phyloP scores from a whole-genome alignment of 2,888 invertebrate species.

The Scaptodrosophila latifasciaeformis region DNA sequence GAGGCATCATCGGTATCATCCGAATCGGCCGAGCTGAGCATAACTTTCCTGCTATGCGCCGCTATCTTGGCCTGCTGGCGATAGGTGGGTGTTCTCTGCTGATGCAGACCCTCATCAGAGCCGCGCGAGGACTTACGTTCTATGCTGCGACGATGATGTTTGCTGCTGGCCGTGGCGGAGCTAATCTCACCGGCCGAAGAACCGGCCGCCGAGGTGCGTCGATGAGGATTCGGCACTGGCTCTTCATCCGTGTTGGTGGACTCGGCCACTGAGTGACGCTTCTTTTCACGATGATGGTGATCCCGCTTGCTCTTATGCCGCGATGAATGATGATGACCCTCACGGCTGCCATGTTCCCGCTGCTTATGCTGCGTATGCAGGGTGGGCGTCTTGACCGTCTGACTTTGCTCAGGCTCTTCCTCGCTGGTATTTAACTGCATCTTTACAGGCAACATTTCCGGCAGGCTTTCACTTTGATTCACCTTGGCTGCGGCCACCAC shows the following conservation, averaged over 20 bases:
- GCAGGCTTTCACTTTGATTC: background rate
- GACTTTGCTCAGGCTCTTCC: conserved; percentile 39
- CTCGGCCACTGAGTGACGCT: conserved; percentile 67
- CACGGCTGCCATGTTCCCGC: conserved; percentile 53
- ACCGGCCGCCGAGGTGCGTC: conserved; percentile 58
- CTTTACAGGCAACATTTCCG: background rate
- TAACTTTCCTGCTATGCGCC: conserved; percentile 69
- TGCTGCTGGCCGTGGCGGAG: conserved; percentile 40
- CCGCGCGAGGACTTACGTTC: conserved; percentile 56
- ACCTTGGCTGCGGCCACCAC: conserved; percentile 10
- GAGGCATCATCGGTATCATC: conserved; percentile 78
- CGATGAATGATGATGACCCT: conserved; percentile 60
- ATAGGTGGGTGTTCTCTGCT: conserved; percentile 49
- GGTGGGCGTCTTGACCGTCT: conserved; percentile 25
- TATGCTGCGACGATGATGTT: conserved; percentile 46
- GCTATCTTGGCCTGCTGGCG: conserved; percentile 53
- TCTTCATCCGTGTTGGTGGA: conserved; percentile 66
- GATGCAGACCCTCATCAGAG: conserved; percentile 57
- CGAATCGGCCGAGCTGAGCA: conserved; percentile 82
- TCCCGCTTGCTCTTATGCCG: conserved; percentile 71
- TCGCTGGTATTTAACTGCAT: conserved; percentile 49
- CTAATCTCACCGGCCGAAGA: conserved; percentile 59
- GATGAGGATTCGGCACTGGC: conserved; percentile 45
- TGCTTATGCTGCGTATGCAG: conserved; percentile 41
- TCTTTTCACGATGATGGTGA: conserved; percentile 72